These are phyloP conservation scores for Iselma pallidipennis DNA, from an alignment of 2,888 invertebrate species.

Conservation along the genomic window DNA sequence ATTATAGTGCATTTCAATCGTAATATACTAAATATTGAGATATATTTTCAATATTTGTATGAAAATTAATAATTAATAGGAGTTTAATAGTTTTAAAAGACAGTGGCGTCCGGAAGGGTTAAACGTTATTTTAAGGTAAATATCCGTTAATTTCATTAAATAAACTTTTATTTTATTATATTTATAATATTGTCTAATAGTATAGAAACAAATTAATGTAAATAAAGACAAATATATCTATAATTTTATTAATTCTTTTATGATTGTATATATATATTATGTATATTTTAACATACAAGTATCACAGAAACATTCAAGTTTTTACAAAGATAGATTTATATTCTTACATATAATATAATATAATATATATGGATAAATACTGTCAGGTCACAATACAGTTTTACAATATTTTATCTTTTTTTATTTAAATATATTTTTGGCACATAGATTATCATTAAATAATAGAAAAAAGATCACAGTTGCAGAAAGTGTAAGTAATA, in stretches of 20 bases:
- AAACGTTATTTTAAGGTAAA: no score
- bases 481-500: slow-evolving; percentile 23
- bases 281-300: slow-evolving; percentile 26
- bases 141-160: no score
- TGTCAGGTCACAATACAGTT: slow-evolving; percentile 28
- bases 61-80: no score
- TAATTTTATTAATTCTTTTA: slow-evolving; percentile 18
- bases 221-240: slow-evolving; percentile 26
- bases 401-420: slow-evolving; percentile 6
- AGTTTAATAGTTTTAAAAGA: no score
- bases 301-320: slow-evolving; percentile 36
- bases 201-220: slow-evolving; percentile 24
- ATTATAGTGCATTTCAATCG: no score
- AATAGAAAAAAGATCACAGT: slow-evolving; percentile 31
- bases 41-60: no score
- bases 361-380: slow-evolving; percentile 22
- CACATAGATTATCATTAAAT: slow-evolving; percentile 29
- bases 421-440: slow-evolving; percentile 15
- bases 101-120: no score
- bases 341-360: slow-evolving; percentile 2
- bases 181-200: slow-evolving; percentile 16
- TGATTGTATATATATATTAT: slow-evolving; percentile 28
- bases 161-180: slow-evolving; percentile 16
- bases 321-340: slow-evolving; percentile 29
- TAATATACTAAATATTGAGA: no score